Evolutionary conservation across 64 coral and sea anemone genomes (phyloP).

Genomic region (Orbicella faveolata): DNA sequence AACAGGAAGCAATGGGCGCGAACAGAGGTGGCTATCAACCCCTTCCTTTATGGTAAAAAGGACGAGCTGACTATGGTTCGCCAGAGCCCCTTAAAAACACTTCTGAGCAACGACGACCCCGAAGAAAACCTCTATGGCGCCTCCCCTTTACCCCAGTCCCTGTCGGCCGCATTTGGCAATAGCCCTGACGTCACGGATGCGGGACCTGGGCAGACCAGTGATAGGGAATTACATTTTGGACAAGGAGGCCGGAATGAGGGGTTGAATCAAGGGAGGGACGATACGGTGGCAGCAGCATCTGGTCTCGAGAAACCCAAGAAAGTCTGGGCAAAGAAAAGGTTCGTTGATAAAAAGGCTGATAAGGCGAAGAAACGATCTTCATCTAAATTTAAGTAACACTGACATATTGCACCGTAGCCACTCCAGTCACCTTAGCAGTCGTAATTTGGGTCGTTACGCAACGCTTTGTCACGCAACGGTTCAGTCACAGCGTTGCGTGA

Average conservation of each 20-base stretch:
- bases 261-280: not conserved
- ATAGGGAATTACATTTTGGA: not conserved
- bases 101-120: not conserved
- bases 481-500: too few species aligned
- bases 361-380: slow-evolving; percentile 21
- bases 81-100: not conserved
- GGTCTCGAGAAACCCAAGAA: slow-evolving; percentile 14
- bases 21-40: slow-evolving; percentile 47
- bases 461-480: too few species aligned
- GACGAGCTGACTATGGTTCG: not conserved
- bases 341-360: slow-evolving; percentile 13
- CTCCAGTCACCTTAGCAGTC: not conserved
- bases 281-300: not conserved
- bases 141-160: not conserved
- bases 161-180: not conserved
- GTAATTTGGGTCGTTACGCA: too few species aligned
- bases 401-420: too few species aligned
- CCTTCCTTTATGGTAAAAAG: slow-evolving; percentile 37
- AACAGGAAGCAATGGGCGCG: slow-evolving; percentile 43
- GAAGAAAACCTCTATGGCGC: not conserved
- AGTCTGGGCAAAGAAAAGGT: slow-evolving; percentile 22
- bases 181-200: not conserved
- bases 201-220: not conserved
- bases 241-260: not conserved
- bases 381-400: not conserved